phyloP scores from a whole-genome alignment of 2,797 vertebrate species.

The Chrysocyon brachyurus region DNA sequence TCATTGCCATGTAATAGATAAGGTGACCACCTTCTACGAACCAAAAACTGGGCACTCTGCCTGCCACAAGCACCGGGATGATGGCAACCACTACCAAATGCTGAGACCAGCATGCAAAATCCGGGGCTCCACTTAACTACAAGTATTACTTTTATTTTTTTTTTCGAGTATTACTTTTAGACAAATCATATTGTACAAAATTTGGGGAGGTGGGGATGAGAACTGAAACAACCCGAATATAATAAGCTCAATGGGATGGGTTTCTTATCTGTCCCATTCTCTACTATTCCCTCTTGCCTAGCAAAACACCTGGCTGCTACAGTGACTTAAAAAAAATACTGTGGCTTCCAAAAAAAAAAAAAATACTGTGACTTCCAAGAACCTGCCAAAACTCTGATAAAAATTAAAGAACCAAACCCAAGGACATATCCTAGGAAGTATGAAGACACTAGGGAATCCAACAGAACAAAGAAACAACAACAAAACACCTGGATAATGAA shows the following conservation, averaged over 20 bases:
- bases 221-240: not conserved
- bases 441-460: not conserved
- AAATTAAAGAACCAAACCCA: not conserved
- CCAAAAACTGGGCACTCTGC: not conserved
- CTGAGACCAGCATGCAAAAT: not conserved
- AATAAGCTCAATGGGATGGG: not conserved
- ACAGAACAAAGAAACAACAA: not conserved
- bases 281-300: not conserved
- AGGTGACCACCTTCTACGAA: constrained; percentile 78
- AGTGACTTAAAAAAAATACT: not conserved
- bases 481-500: not conserved
- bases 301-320: not conserved
- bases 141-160: not conserved
- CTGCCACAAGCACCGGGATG: not conserved
- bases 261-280: not conserved
- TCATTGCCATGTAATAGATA: constrained; percentile 76
- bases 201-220: no score
- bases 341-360: no score
- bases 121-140: not conserved
- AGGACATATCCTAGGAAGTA: not conserved
- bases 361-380: not conserved
- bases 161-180: not conserved
- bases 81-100: not conserved
- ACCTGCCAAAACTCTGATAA: not conserved
- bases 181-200: not conserved